Base-by-base conservation (phyloP, 2,888 invertebrate genomes). In the Anodontia alba region DNA sequence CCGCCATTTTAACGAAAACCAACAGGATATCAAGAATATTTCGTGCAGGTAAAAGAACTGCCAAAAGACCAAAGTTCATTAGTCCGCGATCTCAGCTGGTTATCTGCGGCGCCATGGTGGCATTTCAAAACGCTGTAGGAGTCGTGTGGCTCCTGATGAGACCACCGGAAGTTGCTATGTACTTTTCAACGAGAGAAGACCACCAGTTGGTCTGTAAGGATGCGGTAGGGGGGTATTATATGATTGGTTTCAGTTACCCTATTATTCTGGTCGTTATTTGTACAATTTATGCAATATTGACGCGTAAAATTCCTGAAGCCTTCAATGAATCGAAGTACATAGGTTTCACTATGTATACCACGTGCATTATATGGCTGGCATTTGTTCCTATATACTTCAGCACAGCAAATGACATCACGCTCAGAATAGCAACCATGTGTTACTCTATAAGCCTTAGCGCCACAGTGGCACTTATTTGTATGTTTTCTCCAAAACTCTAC, bases 361-460 rank as follows among this genome's bases (percentile, higher is more conserved):
- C 98, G 1, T 98, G 97, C 81, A 97, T 95, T 83, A 95, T 94
- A 73, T 95, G 94, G 95, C 88, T 95, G 74, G 95, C 94, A 5
- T 95, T 95, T 83, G 94, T 95, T 36, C 94, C 95, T 51, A 94
- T 95, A 93, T 98, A 98, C 95, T 98, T 95, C 79, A 94, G 93
- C 57, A 95, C 95, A 20, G 93, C 94, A 15, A 90, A 92, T 78
- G 93, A 94, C 80, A 94, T 98, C 85, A 97, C 98, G 17, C 95
- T 99, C 81, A 96, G 99, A 82, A 97, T 98, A 94, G 98, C 98
- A 90, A 98, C 98, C 94, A 98, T 99, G 97, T 98, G 98, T 76
- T 97, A 98, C 92, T 98, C 98, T 89, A 98, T 99, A 94, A 98
- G 98, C 83, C 96, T 99, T 87, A 98, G 98, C 90, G 98, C 98